Base-by-base conservation (phyloP, 2,888 invertebrate genomes). In the Eupeodes luniger region DNA sequence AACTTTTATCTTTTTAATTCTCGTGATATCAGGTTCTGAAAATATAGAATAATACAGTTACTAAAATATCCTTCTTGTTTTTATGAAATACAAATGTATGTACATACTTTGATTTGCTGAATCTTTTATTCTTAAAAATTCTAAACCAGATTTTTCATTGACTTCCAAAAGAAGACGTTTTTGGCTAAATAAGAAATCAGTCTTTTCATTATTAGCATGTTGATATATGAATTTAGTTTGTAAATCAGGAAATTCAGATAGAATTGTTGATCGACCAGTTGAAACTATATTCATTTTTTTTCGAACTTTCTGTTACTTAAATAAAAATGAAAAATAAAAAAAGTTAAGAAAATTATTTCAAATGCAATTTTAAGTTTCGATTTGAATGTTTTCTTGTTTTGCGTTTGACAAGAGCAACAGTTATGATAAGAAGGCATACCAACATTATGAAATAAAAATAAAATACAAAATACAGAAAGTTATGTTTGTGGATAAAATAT, bases 111-210 rank as follows among this genome's bases (percentile, higher is more conserved):
- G 91, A 40, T 90, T 89, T 5, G 85, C 64, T 5, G 91, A 90
- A 76, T 92, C 92, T 80, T 91, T 92, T 4, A 93, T 92, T 11
- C 92, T 92, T 90, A 93, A 91, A 74, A 93, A 91, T 75, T 93
- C 92, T 59, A 93, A 89, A 0, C 93, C 93, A 57, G 91, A 91
- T 76, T 92, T 92, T 85, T 92, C 92, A 86, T 93, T 92, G 12
- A 92, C 91, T 81, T 92, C 92, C 2, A 93, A 90, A 62, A 93
- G 92, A 59, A 93, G 90, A 57, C 91, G 91, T 14, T 91, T 91
- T 51, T 91, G 90, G 4, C 91, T 90, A 74, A 92, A 92, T 59
- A 93, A 92, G 90, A 93, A 93, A 64, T 93, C 93, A 0, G 91
- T 91, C 5, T 90, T 81, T 70, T 92, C 93, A 14, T 91, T 92